Evolutionary conservation across 2,797 vertebrate species (phyloP).

Genomic region (Martes flavigula): DNA sequence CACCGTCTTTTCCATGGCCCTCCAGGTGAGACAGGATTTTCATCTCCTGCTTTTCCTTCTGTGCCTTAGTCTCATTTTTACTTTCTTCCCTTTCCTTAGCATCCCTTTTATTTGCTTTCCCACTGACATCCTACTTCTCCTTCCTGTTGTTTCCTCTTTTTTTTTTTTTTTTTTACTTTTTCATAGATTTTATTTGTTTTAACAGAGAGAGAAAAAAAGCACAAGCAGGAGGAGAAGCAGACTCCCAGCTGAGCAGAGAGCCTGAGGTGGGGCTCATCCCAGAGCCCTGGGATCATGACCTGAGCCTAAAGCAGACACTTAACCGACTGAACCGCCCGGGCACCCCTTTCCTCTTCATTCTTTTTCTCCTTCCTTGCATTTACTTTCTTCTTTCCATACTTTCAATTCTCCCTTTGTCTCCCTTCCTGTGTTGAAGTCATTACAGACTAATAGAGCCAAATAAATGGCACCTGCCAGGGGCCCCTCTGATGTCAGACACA

Average conservation of each 20-base stretch:
- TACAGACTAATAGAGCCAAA: background rate
- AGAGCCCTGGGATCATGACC: background rate
- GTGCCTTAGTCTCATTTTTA: background rate
- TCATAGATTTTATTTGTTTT: background rate
- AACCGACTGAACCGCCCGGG: background rate
- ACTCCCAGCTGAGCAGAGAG: background rate
- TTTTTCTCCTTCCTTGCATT: background rate
- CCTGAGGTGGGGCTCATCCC: background rate
- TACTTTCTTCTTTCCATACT: background rate
- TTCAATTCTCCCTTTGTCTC: background rate
- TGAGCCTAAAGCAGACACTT: background rate
- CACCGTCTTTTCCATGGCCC: background rate
- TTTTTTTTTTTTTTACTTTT: background rate
- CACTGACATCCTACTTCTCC: background rate
- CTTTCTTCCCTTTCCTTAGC: background rate
- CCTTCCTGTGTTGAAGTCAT: constrained; percentile 18
- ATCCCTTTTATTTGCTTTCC: background rate
- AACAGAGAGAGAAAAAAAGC: background rate
- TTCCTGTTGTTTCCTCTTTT: background rate
- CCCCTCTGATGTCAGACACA: background rate
- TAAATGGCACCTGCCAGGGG: background rate
- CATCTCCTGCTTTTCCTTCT: background rate
- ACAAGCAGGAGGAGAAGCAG: background rate
- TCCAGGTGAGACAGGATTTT: background rate
- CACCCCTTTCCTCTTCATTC: background rate